Percentiles rank a stretch among this genome's conserved stretches.
Evolutionary conservation across 2,888 invertebrate species (phyloP).

Genomic region (Acronicta psi): DNA sequence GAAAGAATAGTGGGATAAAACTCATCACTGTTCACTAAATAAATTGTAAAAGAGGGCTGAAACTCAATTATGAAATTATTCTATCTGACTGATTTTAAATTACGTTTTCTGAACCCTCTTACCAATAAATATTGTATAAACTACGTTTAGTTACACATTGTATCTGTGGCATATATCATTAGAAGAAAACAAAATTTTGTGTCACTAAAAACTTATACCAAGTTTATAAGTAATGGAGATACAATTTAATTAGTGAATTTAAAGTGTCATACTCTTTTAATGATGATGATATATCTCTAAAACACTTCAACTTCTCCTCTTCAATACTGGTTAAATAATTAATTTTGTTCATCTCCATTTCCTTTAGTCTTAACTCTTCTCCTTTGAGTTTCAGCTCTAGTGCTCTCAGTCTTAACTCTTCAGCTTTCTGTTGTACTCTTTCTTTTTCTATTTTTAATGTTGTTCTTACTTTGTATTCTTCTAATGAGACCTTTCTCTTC

Average conservation of each 20-base stretch:
- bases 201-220: no score
- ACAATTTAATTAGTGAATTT: no score
- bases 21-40: no score
- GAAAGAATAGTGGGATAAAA: no score
- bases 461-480: slow-evolving; percentile 62
- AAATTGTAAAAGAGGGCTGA: no score
- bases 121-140: no score
- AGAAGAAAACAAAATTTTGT: no score
- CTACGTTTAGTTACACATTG: no score
- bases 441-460: slow-evolving; percentile 64
- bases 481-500: slow-evolving; percentile 55
- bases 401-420: slow-evolving; percentile 67
- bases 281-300: slow-evolving; percentile 65
- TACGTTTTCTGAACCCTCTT: no score
- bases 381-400: slow-evolving; percentile 67
- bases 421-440: slow-evolving; percentile 63
- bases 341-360: slow-evolving; percentile 69
- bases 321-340: slow-evolving; percentile 68
- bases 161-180: no score
- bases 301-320: slow-evolving; percentile 69
- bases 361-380: slow-evolving; percentile 67
- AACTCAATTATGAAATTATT: no score
- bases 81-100: no score
- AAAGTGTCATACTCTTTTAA: slow-evolving; percentile 63
- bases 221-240: not conserved